A percentile compares a stretch with the other conserved stretches of the same genome.
Evolutionary conservation across 2,888 invertebrate genomes (phyloP).

Genomic region (Achlya flavicornis): DNA sequence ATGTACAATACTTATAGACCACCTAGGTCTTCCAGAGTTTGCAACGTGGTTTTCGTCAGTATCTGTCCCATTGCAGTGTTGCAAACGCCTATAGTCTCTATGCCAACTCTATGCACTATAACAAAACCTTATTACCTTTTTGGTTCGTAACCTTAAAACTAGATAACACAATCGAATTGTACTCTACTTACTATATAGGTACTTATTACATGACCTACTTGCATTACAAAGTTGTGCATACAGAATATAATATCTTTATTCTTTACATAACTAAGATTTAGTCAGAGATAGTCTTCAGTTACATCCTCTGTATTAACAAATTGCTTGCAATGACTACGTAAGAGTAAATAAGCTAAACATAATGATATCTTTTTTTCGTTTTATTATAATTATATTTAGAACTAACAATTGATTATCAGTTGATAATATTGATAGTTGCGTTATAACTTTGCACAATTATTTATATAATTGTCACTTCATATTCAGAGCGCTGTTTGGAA

Average conservation of each 20-base stretch:
- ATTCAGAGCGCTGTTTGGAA: no score
- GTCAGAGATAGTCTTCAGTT: background rate
- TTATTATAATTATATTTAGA: background rate
- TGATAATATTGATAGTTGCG: background rate
- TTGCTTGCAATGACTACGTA: background rate
- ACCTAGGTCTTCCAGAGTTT: no score
- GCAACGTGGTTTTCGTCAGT: no score
- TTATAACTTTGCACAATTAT: background rate
- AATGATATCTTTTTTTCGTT: background rate
- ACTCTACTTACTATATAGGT: background rate
- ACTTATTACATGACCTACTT: background rate
- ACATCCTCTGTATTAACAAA: background rate
- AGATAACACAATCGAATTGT: no score
- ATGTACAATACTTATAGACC: no score
- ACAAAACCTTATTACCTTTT: no score
- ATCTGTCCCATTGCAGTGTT: no score
- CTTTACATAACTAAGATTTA: background rate
- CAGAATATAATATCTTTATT: background rate
- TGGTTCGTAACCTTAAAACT: no score
- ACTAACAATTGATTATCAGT: background rate
- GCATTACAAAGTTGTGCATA: constrained; percentile 5
- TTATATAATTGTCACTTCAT: background rate
- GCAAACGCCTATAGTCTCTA: no score
- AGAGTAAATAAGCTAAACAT: background rate
- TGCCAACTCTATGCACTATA: no score